Evolutionary conservation across 2,888 invertebrate species (phyloP).

Genomic region (Saturnia pavonia): DNA sequence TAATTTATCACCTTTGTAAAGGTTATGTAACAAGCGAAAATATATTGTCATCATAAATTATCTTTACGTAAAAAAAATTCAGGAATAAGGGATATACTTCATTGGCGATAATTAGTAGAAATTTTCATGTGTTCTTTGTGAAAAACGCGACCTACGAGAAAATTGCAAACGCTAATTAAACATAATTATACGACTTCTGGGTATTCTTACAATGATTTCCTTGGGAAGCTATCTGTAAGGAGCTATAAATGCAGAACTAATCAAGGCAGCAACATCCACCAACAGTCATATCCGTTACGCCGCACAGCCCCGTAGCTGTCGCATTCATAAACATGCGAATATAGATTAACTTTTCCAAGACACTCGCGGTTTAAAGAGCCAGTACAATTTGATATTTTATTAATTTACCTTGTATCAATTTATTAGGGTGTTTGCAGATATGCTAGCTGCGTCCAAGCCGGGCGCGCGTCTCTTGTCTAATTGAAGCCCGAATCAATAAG

Average conservation of each 20-base stretch:
- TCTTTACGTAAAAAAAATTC: background rate
- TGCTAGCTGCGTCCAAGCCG: background rate
- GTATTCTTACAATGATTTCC: no score
- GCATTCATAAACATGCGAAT: background rate
- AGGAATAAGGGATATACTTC: background rate
- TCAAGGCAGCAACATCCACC: no score
- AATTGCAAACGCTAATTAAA: no score
- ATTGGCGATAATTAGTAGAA: no score
- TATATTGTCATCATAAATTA: background rate
- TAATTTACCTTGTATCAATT: slow-evolving; percentile 40
- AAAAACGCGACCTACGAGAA: no score
- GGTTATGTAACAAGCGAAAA: background rate
- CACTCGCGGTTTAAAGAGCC: background rate
- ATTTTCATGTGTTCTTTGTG: no score
- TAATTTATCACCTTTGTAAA: background rate
- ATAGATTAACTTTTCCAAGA: background rate
- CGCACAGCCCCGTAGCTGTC: no score
- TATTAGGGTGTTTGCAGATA: slow-evolving; percentile 31
- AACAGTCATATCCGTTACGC: no score
- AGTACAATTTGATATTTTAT: slow-evolving; percentile 31
- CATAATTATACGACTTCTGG: no score
- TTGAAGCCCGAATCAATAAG: slow-evolving; percentile 61
- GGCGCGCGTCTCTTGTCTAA: slow-evolving; percentile 27
- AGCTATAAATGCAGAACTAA: no score
- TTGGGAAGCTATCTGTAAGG: no score